Evolutionary conservation across 2,113 vertebrate genomes (phyloP), one percentile per base, ranked within the genome.

Genomic region (Alethe diademata): DNA sequence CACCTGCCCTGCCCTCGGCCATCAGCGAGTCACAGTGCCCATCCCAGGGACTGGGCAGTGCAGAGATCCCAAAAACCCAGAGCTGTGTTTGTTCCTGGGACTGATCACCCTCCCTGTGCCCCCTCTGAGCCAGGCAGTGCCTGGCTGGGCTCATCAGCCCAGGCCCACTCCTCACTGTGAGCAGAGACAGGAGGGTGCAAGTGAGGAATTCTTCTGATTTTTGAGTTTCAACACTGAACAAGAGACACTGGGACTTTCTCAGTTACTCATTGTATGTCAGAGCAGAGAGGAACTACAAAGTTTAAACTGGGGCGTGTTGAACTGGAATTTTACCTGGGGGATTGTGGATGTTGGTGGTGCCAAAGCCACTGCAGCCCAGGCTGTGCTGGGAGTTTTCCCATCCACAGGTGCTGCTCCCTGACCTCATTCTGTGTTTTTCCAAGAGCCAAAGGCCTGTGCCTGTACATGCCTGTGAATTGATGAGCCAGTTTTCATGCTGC

Each of bases 121-220:
- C 14, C 40, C 6, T 13, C 48, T 3, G 2, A 5, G 48, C 14
- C 19, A 9, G 3, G 24, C 25, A 8, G 36, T 3, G 74, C 61
- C 85, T 25, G 56, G 42, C 8, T 5, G 54, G 25, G 69, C 20
- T 40, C 22, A 14, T 8, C 57, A 51, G 25, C 56, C 76, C 1
- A 0, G 14, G 12, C n/a, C 35, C 1, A 1, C 42, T 56, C 31
- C 48, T n/a, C 0, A 0, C 64, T 35, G 5, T 3, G 29, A 54
- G 35, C 5, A 3, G 25, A 33, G 62, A 36, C 14, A 38, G 35
- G 29, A 10, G 36, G 19, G 7, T 24, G 7, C 25, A 7, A 36
- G 15, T 1, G 22, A 38, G 20, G 9, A 31, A 16, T 19, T 33
- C 5, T 22, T 23, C 23, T 53, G 26, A 3, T 14, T 71, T 50